Percentiles rank a stretch among this genome's conserved stretches.
phyloP scores from a whole-genome alignment of 2,113 vertebrate species.

The Muntiacus muntjak region DNA sequence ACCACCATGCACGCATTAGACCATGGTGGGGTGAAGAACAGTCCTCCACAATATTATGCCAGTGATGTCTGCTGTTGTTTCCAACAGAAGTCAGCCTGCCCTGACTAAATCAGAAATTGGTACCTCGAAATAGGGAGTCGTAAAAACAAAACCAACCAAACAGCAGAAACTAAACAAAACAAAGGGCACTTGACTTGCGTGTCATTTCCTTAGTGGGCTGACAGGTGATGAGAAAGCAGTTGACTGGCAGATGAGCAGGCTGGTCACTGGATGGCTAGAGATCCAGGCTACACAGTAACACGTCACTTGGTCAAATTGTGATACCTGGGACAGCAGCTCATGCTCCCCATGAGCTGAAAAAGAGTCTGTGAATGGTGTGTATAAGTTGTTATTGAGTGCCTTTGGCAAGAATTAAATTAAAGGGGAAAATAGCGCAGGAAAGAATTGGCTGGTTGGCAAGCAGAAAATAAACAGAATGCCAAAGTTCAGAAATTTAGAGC shows the following conservation, averaged over 20 bases:
- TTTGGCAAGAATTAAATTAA: background rate
- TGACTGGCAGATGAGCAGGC: background rate
- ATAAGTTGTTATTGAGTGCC: background rate
- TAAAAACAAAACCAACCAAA: background rate
- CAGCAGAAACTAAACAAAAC: background rate
- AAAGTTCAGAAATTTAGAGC: background rate
- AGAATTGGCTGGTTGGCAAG: background rate
- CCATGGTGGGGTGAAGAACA: background rate
- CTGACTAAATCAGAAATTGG: background rate
- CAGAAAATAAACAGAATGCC: background rate
- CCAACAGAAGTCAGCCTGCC: background rate
- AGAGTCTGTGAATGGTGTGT: background rate
- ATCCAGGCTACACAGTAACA: background rate
- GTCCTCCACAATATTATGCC: fast-evolving
- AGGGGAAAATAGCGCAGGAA: background rate
- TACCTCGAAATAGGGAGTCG: background rate
- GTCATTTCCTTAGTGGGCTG: background rate
- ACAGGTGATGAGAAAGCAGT: background rate
- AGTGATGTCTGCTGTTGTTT: background rate
- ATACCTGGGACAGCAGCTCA: background rate
- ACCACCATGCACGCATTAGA: background rate
- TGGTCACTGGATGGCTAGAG: background rate
- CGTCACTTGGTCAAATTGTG: background rate
- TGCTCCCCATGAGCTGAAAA: background rate
- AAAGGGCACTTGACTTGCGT: background rate